phyloP scores from a whole-genome alignment of 1,140 invertebrate genomes.

The Drosophila tropicalis region DNA sequence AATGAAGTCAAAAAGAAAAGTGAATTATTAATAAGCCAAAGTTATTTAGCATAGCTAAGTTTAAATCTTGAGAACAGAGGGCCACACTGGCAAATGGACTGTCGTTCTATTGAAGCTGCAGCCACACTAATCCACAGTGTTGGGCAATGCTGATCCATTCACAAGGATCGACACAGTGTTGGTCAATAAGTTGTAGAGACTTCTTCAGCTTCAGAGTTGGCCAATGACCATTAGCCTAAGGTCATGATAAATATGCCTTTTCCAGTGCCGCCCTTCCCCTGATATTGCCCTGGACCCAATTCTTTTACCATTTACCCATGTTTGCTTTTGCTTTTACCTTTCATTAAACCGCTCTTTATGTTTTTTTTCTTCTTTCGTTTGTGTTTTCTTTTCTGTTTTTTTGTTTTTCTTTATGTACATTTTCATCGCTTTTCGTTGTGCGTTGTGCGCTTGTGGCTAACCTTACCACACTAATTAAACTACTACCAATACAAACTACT shows the following conservation, averaged over 20 bases:
- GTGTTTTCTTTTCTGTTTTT: conserved; percentile 25
- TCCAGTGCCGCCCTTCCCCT: background rate
- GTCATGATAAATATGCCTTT: background rate
- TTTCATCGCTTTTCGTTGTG: conserved; percentile 26
- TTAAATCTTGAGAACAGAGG: background rate
- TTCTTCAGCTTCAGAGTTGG: too few relatives aligned
- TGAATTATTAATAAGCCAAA: conserved; percentile 3
- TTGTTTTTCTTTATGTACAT: conserved; percentile 23
- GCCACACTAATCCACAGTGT: background rate
- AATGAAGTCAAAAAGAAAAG: background rate
- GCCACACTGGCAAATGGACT: background rate
- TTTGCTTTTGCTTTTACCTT: conserved; percentile 22
- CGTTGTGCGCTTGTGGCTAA: conserved; percentile 58
- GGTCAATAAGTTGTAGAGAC: too few relatives aligned
- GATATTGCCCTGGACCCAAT: too few relatives aligned
- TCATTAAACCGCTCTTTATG: conserved; percentile 1
- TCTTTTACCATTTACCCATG: background rate
- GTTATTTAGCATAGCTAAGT: conserved; percentile 7
- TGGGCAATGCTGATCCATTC: background rate
- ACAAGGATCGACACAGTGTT: too few relatives aligned
- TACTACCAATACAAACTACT: conserved; percentile 6
- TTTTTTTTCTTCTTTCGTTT: conserved; percentile 2
- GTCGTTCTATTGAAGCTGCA: background rate
- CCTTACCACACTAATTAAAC: conserved; percentile 27
- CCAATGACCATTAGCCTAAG: too few relatives aligned